A percentile compares a stretch with the other conserved stretches of the same genome.
phyloP scores from a whole-genome alignment of 2,113 vertebrate species.

The Heterocephalus glaber region DNA sequence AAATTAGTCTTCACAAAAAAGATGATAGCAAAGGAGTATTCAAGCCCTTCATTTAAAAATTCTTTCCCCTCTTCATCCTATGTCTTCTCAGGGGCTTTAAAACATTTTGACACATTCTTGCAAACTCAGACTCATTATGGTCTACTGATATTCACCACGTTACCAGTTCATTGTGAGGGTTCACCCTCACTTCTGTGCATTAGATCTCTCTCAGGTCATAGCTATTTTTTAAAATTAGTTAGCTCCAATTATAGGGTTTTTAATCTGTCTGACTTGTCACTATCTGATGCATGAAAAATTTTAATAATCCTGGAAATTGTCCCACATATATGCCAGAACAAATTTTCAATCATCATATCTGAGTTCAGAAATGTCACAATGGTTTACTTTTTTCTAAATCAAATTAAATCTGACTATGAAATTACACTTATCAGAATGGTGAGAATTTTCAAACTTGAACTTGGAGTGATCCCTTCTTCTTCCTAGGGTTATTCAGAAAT shows the following conservation, averaged over 20 bases:
- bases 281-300: conserved; percentile 1
- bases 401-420: conserved; percentile 64
- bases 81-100: conserved; percentile 18
- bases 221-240: conserved; percentile 20
- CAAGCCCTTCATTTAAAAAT: not conserved
- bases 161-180: not conserved
- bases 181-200: not conserved
- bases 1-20: conserved; percentile 22
- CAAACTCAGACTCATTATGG: not conserved
- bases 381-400: conserved; percentile 43
- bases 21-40: not conserved
- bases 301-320: conserved; percentile 33
- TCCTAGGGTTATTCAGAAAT: not conserved
- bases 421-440: not conserved
- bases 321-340: not conserved
- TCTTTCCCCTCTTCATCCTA: not conserved
- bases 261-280: conserved; percentile 33
- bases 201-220: not conserved
- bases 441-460: not conserved
- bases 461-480: not conserved
- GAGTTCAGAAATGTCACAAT: conserved; percentile 29
- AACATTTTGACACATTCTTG: conserved; percentile 34
- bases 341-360: conserved; percentile 17
- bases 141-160: not conserved
- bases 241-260: conserved; percentile 11